phyloP scores from a whole-genome alignment of 2,888 invertebrate genomes.

The Hemistola chrysoprasaria region DNA sequence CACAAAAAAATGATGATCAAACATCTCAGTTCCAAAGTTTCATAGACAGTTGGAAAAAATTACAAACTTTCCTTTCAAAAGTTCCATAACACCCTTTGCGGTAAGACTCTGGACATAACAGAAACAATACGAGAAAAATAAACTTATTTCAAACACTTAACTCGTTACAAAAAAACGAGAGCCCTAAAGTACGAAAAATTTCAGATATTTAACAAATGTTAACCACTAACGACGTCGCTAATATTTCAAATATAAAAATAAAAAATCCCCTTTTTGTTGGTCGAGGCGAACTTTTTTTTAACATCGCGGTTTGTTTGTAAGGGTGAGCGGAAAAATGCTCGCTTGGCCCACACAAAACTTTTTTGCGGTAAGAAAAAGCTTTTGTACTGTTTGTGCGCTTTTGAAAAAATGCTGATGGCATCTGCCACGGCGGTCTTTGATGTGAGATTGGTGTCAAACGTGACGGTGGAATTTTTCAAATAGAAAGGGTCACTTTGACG shows the following conservation, averaged over 20 bases:
- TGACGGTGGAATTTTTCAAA: conserved; percentile 1
- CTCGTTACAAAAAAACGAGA: conserved; percentile 54
- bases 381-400: conserved; percentile 46
- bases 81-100: conserved; percentile 49
- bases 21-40: too few species aligned
- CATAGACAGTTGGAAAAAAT: conserved; percentile 27
- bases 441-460: conserved; percentile 3
- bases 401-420: conserved; percentile 26
- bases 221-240: conserved; percentile 78
- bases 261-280: conserved; percentile 71
- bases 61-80: conserved; percentile 52
- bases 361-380: conserved; percentile 80
- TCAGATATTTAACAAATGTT: conserved; percentile 76
- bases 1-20: too few species aligned
- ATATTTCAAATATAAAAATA: conserved; percentile 77
- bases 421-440: conserved; percentile 22
- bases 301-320: conserved; percentile 74
- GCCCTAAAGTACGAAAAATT: conserved; percentile 58
- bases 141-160: conserved; percentile 47
- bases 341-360: conserved; percentile 67
- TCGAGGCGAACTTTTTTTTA: conserved; percentile 68
- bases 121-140: conserved; percentile 47
- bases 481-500: not conserved
- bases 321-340: conserved; percentile 70
- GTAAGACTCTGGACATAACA: conserved; percentile 31